Evolutionary conservation across 64 coral and sea anemone species (phyloP), one percentile per base, ranked within the genome.

Genomic region (Pocillopora damicornis): DNA sequence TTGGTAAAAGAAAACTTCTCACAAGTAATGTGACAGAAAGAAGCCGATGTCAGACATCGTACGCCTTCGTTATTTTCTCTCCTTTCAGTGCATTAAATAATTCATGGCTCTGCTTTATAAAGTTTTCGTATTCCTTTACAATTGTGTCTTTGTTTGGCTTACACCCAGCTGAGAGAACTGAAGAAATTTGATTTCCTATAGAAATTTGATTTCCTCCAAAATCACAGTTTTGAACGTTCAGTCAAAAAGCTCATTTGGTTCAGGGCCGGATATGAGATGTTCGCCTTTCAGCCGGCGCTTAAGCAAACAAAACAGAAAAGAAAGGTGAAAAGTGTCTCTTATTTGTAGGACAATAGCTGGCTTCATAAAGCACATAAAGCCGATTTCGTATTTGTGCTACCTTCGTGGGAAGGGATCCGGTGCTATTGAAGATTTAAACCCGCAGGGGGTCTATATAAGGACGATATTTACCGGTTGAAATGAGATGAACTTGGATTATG

Each of bases 161-260:
- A 69, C 81, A 85, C 81, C 81, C 81, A 65, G 45, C 81, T 16
- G 81, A 72, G 81, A 22, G 45, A 71, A 68, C 38, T 58, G 64
- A 23, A 85, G 62, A 85, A 85, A 85, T 85, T 85, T 73, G 77
- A 85, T 85, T 85, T 85, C 81, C 37, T 85, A n/a, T 20, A 38
- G 37, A 58, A 72, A 57, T 71, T 38, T 85, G 65, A 85, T 85
- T 72, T 85, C 64, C 65, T 85, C 22, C 34, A 26, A 85, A 85
- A 85, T 85, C 81, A 85, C 81, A 85, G 81, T 85, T 72, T 85
- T 85, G 36, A 45, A 73, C 81, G 81, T 72, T 45, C 64, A 72
- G 37, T 85, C 63, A 1, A 58, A 85, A 85, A 66, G 61, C 25
- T 85, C 63, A 72, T 85, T 85, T 85, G 81, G 69, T 12, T 85